Evolutionary conservation across 2,888 invertebrate genomes (phyloP).

Genomic region (Sabellastarte sp.): DNA sequence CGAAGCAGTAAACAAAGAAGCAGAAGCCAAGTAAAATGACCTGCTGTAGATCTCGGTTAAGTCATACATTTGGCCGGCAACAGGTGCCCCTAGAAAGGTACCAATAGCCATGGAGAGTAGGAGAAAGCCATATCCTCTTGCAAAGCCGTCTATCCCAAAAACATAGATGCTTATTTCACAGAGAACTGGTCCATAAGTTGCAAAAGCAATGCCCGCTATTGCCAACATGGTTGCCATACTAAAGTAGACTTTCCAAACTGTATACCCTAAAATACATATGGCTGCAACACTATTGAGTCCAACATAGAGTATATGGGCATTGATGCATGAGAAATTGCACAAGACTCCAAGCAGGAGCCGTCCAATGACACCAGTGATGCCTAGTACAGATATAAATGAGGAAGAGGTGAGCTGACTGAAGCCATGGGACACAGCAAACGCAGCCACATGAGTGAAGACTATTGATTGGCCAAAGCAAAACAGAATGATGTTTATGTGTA

Average conservation of each 20-base stretch:
- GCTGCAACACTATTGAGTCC: not conserved
- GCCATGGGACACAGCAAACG: not conserved
- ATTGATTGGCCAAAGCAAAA: not conserved
- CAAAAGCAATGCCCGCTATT: not conserved
- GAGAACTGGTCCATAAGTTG: not conserved
- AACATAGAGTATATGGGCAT: not conserved
- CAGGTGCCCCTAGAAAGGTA: not conserved
- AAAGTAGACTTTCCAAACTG: not conserved
- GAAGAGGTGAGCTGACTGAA: not conserved
- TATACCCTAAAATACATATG: not conserved
- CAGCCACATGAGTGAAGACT: not conserved
- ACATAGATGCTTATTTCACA: not conserved
- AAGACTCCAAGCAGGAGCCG: not conserved
- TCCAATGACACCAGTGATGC: not conserved
- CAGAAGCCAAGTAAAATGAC: not conserved
- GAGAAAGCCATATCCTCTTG: not conserved
- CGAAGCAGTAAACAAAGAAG: too few species aligned
- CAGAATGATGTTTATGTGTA: not conserved
- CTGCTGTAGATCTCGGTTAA: not conserved
- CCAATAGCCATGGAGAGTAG: not conserved
- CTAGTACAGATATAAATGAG: not conserved
- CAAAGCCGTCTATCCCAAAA: not conserved
- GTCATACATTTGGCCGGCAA: not conserved
- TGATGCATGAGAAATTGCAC: not conserved
- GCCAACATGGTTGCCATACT: not conserved